Evolutionary conservation across 2,797 vertebrate genomes (phyloP).

Genomic region (Chanos chanos): DNA sequence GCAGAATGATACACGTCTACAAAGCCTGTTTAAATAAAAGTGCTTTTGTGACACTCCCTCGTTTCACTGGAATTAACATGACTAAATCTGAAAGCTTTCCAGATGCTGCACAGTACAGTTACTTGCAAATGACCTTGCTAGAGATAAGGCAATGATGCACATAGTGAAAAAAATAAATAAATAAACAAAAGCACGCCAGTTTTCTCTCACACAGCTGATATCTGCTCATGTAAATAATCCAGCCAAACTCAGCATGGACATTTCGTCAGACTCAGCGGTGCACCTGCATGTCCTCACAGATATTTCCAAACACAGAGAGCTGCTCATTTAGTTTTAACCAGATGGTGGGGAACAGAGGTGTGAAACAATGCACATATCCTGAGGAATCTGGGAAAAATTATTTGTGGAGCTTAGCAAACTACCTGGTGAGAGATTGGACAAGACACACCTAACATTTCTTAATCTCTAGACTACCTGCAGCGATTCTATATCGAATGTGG

Average conservation of each 20-base stretch:
- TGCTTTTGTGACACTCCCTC: no score
- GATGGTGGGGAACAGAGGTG: background rate
- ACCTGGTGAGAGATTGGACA: background rate
- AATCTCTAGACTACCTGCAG: slow-evolving; percentile 33
- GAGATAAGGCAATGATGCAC: no score
- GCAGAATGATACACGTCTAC: background rate
- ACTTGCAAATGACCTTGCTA: no score
- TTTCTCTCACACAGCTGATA: background rate
- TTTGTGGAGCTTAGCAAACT: background rate
- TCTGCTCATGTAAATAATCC: background rate
- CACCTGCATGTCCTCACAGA: background rate
- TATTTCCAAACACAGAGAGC: background rate
- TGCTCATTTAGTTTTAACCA: background rate
- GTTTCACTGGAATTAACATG: no score
- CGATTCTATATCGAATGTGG: slow-evolving; percentile 26
- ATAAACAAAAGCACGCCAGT: no score
- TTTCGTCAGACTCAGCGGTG: no score
- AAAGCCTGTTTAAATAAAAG: background rate
- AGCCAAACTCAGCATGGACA: no score
- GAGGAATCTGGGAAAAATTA: slow-evolving; percentile 10
- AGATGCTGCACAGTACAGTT: no score
- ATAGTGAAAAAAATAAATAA: no score
- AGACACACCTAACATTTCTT: slow-evolving; percentile 17
- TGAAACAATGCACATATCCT: slow-evolving; percentile 25
- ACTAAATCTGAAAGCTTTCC: no score